Base-by-base conservation (phyloP, 92 coral and sea anemone species). In the Umimayanthus chanpuru region DNA sequence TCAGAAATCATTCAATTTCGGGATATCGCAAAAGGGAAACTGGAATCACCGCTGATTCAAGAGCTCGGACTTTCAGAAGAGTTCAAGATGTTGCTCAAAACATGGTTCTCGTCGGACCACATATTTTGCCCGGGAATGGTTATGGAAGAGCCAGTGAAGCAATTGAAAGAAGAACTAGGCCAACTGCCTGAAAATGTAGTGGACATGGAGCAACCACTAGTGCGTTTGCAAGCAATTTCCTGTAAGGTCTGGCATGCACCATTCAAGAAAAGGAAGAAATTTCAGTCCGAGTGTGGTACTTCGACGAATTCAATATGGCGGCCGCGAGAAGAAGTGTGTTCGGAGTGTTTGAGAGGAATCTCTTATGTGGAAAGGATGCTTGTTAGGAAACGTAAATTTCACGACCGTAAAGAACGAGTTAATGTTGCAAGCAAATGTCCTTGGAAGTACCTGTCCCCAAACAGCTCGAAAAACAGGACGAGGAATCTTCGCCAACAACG, bases 391-490 rank as follows among this genome's bases (percentile, higher is more conserved):
- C 75, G 29, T 10, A 70, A 20, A 25, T 21, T 20, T 10, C 36
- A n/a, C 75, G 20, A 11, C 6, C 36, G 26, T 20, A 70, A 73
- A n/a, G 43, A 85, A 25, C 79, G 88, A 40, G 38, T 65, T 16
- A 47, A 78, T 36, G 85, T 86, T 10, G 15, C 43, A 49, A 88
- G 90, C 85, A 88, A 70, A 14, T 88, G 47, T 39, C 78, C 85
- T 1, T 43, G 65, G 39, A 66, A 66, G 21, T 88, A 23, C 40
- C 66, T 80, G 20, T 65, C 77, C 8, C 85, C 80, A 47, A 26
- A 30, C 43, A 78, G 80, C 65, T 39, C 41, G 85, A 20, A 50
- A 32, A 67, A 76, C 55, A 76, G 77, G 32, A 1, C 29, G 53
- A 61, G 56, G 36, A 56, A 49, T 50, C 61, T 61, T 40, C 73